A percentile compares a stretch with the other conserved stretches of the same genome.
These are phyloP conservation scores for Drosophila lacteicornis DNA, from an alignment of 1,140 invertebrate species.

Conservation along the genomic window DNA sequence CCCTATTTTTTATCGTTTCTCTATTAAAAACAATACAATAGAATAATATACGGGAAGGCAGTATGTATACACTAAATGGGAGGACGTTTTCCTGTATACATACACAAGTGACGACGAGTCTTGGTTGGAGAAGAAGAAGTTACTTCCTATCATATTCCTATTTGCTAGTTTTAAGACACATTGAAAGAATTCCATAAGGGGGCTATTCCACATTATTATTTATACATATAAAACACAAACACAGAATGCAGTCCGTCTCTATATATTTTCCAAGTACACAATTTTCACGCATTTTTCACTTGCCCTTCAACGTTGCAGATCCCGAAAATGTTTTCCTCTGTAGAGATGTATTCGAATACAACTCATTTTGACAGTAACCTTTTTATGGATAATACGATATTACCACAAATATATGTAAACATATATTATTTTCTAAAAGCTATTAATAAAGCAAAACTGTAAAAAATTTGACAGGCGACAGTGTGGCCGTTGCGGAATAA, in stretches of 20 bases:
- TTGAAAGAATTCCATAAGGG: not conserved
- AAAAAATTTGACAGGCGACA: slow-evolving; percentile 15
- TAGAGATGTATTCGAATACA: slow-evolving; percentile 1
- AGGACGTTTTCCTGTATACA: slow-evolving; percentile 12
- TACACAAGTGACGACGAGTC: slow-evolving; percentile 5
- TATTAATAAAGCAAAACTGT: slow-evolving; percentile 26
- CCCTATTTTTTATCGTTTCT: not conserved
- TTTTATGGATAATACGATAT: slow-evolving; percentile 1
- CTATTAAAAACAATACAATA: not conserved
- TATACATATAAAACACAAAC: not conserved
- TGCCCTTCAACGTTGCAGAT: slow-evolving; percentile 15
- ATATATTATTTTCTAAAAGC: slow-evolving; percentile 18
- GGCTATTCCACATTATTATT: not conserved
- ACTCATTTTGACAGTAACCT: slow-evolving; percentile 10
- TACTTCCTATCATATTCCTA: not conserved
- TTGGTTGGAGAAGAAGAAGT: not conserved
- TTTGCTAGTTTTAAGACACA: not conserved
- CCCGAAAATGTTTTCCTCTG: slow-evolving; percentile 9
- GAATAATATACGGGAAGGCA: not conserved
- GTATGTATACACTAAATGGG: slow-evolving; percentile 16
- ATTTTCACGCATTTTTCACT: slow-evolving; percentile 30
- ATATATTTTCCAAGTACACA: slow-evolving; percentile 6
- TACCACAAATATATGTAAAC: slow-evolving; percentile 20
- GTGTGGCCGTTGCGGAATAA: slow-evolving; percentile 2
- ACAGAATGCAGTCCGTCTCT: no score